A percentile compares a stretch with the other conserved stretches of the same genome.
Conservation (phyloP, 1,140 invertebrate genomes). For the Drosophila paulistorum region DNA sequence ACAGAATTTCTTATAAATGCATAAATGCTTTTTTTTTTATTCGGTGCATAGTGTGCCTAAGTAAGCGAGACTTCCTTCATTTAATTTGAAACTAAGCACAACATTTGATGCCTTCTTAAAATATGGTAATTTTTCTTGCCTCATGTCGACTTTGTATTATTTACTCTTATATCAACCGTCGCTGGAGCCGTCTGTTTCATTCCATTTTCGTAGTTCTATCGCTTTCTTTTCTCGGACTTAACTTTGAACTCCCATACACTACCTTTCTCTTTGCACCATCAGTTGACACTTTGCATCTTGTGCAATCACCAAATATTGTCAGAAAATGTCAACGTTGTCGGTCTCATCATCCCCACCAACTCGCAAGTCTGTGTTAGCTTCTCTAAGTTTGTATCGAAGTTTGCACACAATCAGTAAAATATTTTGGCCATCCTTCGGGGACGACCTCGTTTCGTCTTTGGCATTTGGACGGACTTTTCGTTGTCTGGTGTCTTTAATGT, state of each 20-base stretch:
- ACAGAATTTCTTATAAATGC: too few relatives aligned
- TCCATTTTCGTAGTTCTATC: conserved; percentile 5
- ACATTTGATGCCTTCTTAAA: too few relatives aligned
- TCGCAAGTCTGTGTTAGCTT: conserved; percentile 29
- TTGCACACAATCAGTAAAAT: conserved; percentile 82
- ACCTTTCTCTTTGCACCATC: conserved; percentile 35
- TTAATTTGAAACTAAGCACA: too few relatives aligned
- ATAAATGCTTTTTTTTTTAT: too few relatives aligned
- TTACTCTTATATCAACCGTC: conserved; percentile 34
- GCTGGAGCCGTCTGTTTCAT: conserved; percentile 12
- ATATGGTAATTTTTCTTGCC: too few relatives aligned
- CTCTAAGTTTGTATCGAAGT: conserved; percentile 80
- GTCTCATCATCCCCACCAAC: conserved; percentile 30
- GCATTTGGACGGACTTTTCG: conserved; percentile 56
- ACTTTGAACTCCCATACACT: conserved; percentile 29
- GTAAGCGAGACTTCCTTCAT: too few relatives aligned
- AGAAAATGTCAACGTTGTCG: conserved; percentile 65
- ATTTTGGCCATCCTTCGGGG: conserved; percentile 79
- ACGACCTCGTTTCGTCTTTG: conserved; percentile 78
- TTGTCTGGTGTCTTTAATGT: conserved; percentile 56
- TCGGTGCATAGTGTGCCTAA: too few relatives aligned
- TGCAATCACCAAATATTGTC: conserved; percentile 82
- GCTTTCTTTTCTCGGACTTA: conserved; percentile 11
- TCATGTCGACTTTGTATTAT: neutral
- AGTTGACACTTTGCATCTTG: conserved; percentile 80